Percentiles rank a stretch among this genome's conserved stretches.
Evolutionary conservation across 2,888 invertebrate genomes (phyloP).

Genomic region (Cantharis lateralis): DNA sequence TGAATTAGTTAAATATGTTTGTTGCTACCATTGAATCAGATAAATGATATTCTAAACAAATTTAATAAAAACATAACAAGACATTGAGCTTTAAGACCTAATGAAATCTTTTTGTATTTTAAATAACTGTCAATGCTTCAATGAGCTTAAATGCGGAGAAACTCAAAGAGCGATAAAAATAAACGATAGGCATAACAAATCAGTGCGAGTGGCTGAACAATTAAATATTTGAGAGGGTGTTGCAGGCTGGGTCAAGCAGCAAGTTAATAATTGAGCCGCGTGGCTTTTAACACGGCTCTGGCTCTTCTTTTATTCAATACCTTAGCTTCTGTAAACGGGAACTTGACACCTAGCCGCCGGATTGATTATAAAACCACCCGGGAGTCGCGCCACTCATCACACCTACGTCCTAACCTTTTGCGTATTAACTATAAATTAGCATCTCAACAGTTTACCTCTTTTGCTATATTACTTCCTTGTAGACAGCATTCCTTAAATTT

Average conservation of each 20-base stretch:
- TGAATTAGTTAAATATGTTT: too few species aligned
- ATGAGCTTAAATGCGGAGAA: slow-evolving; percentile 5
- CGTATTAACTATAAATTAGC: slow-evolving; percentile 27
- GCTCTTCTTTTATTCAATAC: slow-evolving; percentile 57
- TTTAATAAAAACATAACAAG: too few species aligned
- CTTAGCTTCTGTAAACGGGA: slow-evolving; percentile 56
- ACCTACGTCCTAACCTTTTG: slow-evolving; percentile 26
- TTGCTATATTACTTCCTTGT: background rate
- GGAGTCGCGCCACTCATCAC: slow-evolving; percentile 46
- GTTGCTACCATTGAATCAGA: too few species aligned
- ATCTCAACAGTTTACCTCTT: slow-evolving; percentile 11
- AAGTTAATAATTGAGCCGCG: slow-evolving; percentile 57
- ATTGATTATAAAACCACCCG: slow-evolving; percentile 54
- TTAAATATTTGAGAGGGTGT: slow-evolving; percentile 57
- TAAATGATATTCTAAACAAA: too few species aligned
- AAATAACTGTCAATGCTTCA: background rate
- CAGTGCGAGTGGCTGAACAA: slow-evolving; percentile 54
- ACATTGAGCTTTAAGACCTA: background rate
- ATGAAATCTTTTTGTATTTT: background rate
- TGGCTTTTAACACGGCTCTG: slow-evolving; percentile 58
- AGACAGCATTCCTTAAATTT: background rate
- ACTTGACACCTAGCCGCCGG: slow-evolving; percentile 56
- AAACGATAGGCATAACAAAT: slow-evolving; percentile 33
- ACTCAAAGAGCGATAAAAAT: slow-evolving; percentile 29
- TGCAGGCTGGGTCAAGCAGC: slow-evolving; percentile 55